Evolutionary conservation across 2,888 invertebrate genomes (phyloP).

Genomic region (Macrophya alboannulata): DNA sequence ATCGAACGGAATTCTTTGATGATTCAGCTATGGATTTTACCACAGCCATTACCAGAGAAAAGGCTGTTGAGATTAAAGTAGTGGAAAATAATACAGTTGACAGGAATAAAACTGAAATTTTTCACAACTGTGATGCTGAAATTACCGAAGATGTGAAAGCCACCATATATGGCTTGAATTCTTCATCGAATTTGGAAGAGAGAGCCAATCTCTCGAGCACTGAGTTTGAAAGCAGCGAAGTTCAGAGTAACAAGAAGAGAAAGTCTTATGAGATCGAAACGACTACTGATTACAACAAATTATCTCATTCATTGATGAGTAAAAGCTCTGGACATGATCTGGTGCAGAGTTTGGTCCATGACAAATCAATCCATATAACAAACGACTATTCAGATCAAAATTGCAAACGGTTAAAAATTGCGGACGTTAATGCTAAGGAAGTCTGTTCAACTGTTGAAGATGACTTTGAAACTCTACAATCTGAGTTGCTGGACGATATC

Average conservation of each 20-base stretch:
- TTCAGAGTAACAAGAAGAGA: conserved; percentile 17
- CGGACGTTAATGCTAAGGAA: neutral
- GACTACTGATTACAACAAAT: neutral
- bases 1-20: conserved; percentile 1
- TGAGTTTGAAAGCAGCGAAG: neutral
- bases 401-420: neutral
- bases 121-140: conserved; percentile 55
- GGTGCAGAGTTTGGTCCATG: conserved; percentile 1
- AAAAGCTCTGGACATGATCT: conserved; percentile 13
- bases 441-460: neutral
- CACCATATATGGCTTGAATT: neutral
- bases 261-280: neutral
- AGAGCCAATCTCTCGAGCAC: neutral
- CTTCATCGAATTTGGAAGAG: conserved; percentile 19
- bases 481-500: neutral
- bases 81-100: neutral
- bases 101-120: conserved; percentile 34
- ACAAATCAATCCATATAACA: neutral
- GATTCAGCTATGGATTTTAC: conserved; percentile 61
- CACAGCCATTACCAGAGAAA: conserved; percentile 44
- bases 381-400: neutral
- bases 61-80: neutral
- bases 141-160: conserved; percentile 54
- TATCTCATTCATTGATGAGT: neutral
- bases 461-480: neutral